Percentiles rank a stretch among this genome's conserved stretches.
Evolutionary conservation across 2,113 vertebrate genomes (phyloP).

Genomic region (Atlantisia rogersi): DNA sequence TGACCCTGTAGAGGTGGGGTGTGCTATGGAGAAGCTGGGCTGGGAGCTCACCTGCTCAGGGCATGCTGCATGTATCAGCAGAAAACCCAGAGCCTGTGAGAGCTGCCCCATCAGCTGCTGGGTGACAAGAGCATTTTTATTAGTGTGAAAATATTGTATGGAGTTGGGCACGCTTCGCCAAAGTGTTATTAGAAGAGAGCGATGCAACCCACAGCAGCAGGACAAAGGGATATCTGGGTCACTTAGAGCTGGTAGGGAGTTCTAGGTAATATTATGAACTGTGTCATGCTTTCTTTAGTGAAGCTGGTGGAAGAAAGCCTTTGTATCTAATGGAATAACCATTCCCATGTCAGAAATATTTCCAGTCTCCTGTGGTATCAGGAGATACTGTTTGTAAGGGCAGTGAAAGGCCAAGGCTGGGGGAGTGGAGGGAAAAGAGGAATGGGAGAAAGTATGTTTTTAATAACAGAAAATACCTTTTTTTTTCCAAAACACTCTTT

Average conservation of each 20-base stretch:
- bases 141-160: not conserved
- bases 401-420: not conserved
- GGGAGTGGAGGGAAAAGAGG: not conserved
- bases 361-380: not conserved
- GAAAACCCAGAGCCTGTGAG: not conserved
- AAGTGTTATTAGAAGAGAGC: accelerated
- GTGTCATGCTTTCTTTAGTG: not conserved
- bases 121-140: not conserved
- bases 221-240: not conserved
- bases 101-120: not conserved
- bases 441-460: not conserved
- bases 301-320: not conserved
- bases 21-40: not conserved
- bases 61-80: accelerated
- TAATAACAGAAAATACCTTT: not conserved
- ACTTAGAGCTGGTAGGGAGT: not conserved
- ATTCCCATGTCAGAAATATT: constrained; percentile 47
- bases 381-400: not conserved
- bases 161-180: not conserved
- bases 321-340: constrained; percentile 28
- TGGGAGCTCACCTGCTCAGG: accelerated
- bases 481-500: not conserved
- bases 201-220: not conserved
- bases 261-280: not conserved
- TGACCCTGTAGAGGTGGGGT: not conserved